A percentile compares a stretch with the other conserved stretches of the same genome.
Conservation (phyloP, 2,797 vertebrate genomes). For the Oreochromis grahami region DNA sequence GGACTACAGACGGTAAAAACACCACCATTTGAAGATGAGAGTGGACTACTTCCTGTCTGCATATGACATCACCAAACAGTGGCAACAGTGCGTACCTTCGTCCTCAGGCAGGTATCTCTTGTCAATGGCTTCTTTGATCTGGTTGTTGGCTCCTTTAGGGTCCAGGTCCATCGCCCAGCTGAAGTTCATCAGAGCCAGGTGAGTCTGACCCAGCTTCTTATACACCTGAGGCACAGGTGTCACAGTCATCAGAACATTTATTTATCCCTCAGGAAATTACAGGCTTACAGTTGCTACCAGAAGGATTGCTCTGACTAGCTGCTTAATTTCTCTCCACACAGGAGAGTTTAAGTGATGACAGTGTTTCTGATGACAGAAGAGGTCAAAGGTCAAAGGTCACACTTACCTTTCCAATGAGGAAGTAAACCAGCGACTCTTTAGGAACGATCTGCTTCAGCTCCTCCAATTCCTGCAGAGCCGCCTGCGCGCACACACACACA, state of each 20-base stretch:
- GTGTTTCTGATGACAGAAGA: not conserved
- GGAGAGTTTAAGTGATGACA: not conserved
- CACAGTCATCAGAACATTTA: not conserved
- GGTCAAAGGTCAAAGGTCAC: not conserved
- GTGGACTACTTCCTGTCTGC: not conserved
- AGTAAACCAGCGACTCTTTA: slow-evolving; percentile 99
- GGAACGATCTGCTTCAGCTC: slow-evolving; percentile 98
- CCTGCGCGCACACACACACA: slow-evolving; percentile 65
- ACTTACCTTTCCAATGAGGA: slow-evolving; percentile 98
- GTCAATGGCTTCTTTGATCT: slow-evolving; percentile 99
- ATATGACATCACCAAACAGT: not conserved
- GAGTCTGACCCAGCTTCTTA: slow-evolving; percentile 97
- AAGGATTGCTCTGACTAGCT: not conserved
- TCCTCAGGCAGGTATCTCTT: slow-evolving; percentile 97
- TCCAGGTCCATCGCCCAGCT: slow-evolving; percentile 99
- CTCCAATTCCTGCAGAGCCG: slow-evolving; percentile 96
- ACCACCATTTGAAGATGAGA: not conserved
- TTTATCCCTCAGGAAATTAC: not conserved
- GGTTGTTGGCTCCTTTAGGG: slow-evolving; percentile 98
- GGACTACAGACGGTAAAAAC: not conserved
- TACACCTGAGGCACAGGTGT: slow-evolving; percentile 80
- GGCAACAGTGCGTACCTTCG: slow-evolving; percentile 60
- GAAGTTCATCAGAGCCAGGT: slow-evolving; percentile 98
- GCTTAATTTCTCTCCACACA: not conserved
- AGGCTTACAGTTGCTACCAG: not conserved